Conservation (phyloP, 2,888 invertebrate genomes). For the Macroteleia sp. region DNA sequence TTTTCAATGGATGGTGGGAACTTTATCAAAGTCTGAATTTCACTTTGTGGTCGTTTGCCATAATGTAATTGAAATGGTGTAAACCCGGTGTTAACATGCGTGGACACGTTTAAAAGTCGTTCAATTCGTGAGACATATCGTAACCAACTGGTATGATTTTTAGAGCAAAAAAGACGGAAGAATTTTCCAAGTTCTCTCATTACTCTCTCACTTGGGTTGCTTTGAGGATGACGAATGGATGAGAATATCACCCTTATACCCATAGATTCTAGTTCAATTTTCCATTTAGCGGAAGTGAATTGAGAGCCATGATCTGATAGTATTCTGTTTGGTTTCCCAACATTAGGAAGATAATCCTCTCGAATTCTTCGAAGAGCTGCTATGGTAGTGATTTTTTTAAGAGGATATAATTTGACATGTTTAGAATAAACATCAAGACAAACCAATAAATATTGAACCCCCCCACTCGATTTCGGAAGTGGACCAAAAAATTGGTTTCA, state of each 20-base stretch:
- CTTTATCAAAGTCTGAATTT: background rate
- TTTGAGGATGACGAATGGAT: background rate
- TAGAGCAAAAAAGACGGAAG: background rate
- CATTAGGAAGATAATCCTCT: background rate
- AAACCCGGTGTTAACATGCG: background rate
- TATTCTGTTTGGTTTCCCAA: background rate
- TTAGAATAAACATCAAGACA: no score
- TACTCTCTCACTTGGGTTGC: background rate
- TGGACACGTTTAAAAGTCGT: background rate
- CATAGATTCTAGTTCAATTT: background rate
- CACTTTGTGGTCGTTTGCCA: background rate
- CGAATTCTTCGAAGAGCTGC: background rate
- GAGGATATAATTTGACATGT: no score
- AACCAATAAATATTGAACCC: no score
- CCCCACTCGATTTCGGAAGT: no score
- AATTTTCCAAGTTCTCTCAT: constrained; percentile 2
- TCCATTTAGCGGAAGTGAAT: background rate
- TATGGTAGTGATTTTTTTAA: no score
- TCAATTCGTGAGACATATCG: background rate
- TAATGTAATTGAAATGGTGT: constrained; percentile 8
- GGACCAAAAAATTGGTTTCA: no score
- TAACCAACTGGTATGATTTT: background rate
- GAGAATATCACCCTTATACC: background rate
- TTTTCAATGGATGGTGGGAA: background rate
- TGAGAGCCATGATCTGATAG: constrained; percentile 1